Evolutionary conservation across 2,888 invertebrate genomes (phyloP), one percentile per base, ranked within the genome.

Genomic region (Drosophila heteroneura): DNA sequence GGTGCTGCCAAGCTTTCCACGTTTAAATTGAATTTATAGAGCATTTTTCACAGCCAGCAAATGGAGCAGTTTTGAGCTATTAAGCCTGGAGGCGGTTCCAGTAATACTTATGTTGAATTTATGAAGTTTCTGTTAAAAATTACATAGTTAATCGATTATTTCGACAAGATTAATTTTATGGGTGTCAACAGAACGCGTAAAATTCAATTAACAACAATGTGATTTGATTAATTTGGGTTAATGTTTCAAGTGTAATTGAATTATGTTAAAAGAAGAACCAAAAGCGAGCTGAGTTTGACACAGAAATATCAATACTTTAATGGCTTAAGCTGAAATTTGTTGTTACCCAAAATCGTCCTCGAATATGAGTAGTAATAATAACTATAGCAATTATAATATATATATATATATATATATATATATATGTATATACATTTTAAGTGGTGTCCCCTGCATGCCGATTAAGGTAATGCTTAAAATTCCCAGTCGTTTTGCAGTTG

Each of bases 21-120:
- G 63, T 65, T 74, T 35, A 62, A 67, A 69, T 63, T 60, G 44
- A 66, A 81, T 83, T 83, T 69, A 74, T 74, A 16, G 70, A 54
- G 14, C 71, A 78, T 74, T 75, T 74, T 58, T 78, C 72, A 78
- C 39, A 51, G 22, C 39, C 32, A 16, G 16, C 47, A 47, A 69
- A 63, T 35, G 53, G 26, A 51, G 52, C 39, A 47, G 33, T 41
- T 54, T 51, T 35, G 39, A 41, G 60, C 47, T 7, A 49, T 41
- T 41, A 26, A 37, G 12, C 56, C 67, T 35, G 30, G 26, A 30
- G 79, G 79, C 63, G 77, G 47, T 37, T n/a, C 47, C 30, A 30
- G 39, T 54, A 62, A 73, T 37, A 70, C 62, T 65, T 59, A 80
- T 80, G 28, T 47, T 30, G 26, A 68, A 73, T 79, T 82, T 79